phyloP scores from a whole-genome alignment of 2,797 vertebrate genomes.

The Chrosomus eos region DNA sequence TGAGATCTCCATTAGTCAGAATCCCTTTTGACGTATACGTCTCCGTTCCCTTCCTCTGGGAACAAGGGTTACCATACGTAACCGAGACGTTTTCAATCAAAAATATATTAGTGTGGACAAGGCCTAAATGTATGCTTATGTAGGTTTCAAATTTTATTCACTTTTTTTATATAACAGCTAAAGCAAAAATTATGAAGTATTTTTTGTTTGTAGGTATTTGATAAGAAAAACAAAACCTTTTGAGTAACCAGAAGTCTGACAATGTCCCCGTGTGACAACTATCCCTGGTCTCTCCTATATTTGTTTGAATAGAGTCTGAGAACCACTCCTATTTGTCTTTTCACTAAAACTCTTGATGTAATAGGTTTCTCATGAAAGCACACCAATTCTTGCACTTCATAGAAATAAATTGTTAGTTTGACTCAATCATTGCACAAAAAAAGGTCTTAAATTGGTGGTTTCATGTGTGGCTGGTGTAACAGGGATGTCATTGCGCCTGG shows the following conservation, averaged over 20 bases:
- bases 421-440: constrained; percentile 15
- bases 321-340: constrained; percentile 7
- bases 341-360: constrained; percentile 13
- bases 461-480: constrained; percentile 21
- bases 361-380: constrained; percentile 13
- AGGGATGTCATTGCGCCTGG: constrained; percentile 30
- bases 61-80: too few species aligned
- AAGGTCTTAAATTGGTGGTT: constrained; percentile 39
- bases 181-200: not conserved
- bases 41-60: too few species aligned
- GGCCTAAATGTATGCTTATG: not conserved
- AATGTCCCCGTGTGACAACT: not conserved
- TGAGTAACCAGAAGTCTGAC: not conserved
- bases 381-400: constrained; percentile 14
- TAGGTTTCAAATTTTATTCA: not conserved
- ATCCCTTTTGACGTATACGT: too few species aligned
- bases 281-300: not conserved
- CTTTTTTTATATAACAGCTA: not conserved
- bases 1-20: too few species aligned
- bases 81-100: too few species aligned
- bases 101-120: not conserved
- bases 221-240: not conserved
- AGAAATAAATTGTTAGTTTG: constrained; percentile 24
- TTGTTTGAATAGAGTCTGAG: not conserved
- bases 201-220: not conserved